Evolutionary conservation across 1,140 invertebrate species (phyloP).

Genomic region (Drosophila equinoxialis): DNA sequence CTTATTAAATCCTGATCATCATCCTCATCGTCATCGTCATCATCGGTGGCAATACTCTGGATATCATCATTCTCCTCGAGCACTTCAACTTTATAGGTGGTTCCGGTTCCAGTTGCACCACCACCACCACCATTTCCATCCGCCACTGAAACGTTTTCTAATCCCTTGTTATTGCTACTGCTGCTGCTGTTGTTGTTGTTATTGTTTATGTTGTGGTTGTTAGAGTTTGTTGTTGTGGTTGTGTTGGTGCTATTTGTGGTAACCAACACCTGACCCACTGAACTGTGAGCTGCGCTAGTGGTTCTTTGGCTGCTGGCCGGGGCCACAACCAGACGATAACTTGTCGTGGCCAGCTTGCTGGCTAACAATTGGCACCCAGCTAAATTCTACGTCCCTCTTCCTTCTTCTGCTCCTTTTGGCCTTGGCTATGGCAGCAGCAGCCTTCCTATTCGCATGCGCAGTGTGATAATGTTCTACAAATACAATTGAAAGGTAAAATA

Average conservation of each 20-base stretch:
- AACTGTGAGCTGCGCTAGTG: neutral
- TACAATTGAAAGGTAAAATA: too few relatives aligned
- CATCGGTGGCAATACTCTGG: constrained; percentile 87
- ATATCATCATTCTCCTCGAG: constrained; percentile 84
- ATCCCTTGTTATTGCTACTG: constrained; percentile 39
- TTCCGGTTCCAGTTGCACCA: neutral
- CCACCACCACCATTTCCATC: neutral
- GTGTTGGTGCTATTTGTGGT: neutral
- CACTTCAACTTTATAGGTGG: constrained; percentile 84
- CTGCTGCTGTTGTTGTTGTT: constrained; percentile 21
- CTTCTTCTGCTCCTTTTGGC: neutral
- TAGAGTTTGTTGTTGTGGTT: neutral
- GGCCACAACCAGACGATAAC: constrained; percentile 71
- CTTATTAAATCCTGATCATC: constrained; percentile 84
- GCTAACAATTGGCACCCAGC: too few relatives aligned
- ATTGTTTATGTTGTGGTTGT: constrained; percentile 30
- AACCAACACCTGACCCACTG: neutral
- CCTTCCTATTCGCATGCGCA: constrained; percentile 7
- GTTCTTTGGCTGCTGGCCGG: constrained; percentile 49
- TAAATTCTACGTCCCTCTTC: neutral
- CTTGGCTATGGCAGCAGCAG: neutral
- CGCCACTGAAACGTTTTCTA: neutral
- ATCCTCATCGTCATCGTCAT: constrained; percentile 89
- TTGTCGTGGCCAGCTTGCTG: constrained; percentile 62
- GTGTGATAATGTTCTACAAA: constrained; percentile 1